Conservation (phyloP, 2,888 invertebrate species). For the Plemyria rubiginata region DNA sequence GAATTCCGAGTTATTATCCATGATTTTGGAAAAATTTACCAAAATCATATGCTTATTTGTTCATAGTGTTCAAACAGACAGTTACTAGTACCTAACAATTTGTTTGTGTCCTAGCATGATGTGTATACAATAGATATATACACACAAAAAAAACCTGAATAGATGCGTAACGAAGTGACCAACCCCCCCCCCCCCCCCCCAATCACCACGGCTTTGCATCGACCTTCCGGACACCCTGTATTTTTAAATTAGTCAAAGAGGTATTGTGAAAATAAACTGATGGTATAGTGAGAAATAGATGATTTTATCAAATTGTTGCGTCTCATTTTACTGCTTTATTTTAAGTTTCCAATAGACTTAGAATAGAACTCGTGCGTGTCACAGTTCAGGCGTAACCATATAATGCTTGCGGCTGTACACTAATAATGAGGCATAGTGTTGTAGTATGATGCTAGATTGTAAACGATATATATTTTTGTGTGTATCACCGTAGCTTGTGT, state of each 20-base stretch:
- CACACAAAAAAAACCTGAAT: too few species aligned
- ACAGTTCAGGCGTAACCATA: conserved; percentile 8
- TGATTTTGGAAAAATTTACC: too few species aligned
- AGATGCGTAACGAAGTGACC: too few species aligned
- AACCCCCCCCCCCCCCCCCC: too few species aligned
- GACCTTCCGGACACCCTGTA: too few species aligned
- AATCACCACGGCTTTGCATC: too few species aligned
- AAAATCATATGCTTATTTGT: too few species aligned
- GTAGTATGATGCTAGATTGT: conserved; percentile 16
- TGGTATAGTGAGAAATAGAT: background rate
- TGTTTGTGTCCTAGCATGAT: too few species aligned
- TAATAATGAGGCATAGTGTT: conserved; percentile 5
- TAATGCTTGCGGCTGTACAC: conserved; percentile 15
- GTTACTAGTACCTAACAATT: too few species aligned
- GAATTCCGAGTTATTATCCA: too few species aligned
- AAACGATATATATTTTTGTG: background rate
- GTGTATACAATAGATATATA: too few species aligned
- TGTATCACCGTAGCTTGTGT: conserved; percentile 5
- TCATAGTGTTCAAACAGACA: too few species aligned
- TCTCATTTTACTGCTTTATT: background rate
- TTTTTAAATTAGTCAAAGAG: background rate
- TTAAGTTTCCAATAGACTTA: background rate
- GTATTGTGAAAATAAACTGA: background rate
- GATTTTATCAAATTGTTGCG: background rate
- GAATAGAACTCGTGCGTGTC: conserved; percentile 6